Evolutionary conservation across 1,140 invertebrate genomes (phyloP).

Genomic region (Brachionus rotundiformis): DNA sequence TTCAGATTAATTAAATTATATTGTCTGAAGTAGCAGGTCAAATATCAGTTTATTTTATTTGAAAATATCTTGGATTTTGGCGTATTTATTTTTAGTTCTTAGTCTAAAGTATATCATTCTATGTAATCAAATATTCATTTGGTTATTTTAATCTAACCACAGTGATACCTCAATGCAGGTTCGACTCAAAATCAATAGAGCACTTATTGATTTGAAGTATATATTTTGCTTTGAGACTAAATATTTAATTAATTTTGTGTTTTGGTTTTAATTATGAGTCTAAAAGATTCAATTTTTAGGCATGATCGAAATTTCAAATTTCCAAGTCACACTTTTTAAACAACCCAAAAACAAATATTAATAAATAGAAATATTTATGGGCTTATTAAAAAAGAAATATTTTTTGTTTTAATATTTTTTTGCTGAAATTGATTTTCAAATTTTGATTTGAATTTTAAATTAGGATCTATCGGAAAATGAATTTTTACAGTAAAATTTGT

Average conservation of each 20-base stretch:
- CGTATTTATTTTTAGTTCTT: background rate
- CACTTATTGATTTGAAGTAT: background rate
- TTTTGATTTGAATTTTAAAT: background rate
- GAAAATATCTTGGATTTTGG: conserved; percentile 8
- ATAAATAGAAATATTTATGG: background rate
- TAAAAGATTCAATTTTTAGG: background rate
- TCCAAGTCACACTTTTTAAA: background rate
- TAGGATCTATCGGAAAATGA: background rate
- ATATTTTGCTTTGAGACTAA: background rate
- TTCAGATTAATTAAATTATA: conserved; percentile 16
- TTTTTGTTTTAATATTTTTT: too few relatives aligned
- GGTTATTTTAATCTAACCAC: background rate
- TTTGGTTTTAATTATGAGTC: background rate
- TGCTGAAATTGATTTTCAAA: too few relatives aligned
- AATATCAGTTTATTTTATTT: conserved; percentile 6
- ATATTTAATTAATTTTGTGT: background rate
- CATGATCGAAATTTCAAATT: background rate
- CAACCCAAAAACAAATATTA: background rate
- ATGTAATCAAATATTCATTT: background rate
- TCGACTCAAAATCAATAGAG: background rate
- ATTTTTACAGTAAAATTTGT: background rate
- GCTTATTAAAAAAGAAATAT: too few relatives aligned
- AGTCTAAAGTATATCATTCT: background rate
- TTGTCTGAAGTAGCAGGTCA: conserved; percentile 15
- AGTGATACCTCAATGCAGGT: background rate